Evolutionary conservation across 2,797 vertebrate species (phyloP).

Genomic region (Epinephelus coioides): DNA sequence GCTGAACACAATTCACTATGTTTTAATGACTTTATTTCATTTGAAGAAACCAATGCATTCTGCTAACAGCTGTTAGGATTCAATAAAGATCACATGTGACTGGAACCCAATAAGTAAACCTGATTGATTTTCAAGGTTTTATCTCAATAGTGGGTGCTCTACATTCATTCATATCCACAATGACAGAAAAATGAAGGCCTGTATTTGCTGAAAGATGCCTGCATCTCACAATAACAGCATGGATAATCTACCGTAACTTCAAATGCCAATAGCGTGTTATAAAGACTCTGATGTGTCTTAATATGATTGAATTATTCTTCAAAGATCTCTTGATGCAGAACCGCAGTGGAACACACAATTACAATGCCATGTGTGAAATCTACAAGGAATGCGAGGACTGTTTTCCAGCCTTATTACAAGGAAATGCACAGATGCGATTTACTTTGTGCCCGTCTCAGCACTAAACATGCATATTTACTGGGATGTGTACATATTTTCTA

Average conservation of each 20-base stretch:
- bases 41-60: neutral
- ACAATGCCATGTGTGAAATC: constrained; percentile 22
- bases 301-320: constrained; percentile 48
- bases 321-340: constrained; percentile 26
- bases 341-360: constrained; percentile 29
- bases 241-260: constrained; percentile 33
- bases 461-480: constrained; percentile 1
- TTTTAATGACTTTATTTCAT: neutral
- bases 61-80: neutral
- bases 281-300: constrained; percentile 26
- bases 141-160: neutral
- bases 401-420: constrained; percentile 25
- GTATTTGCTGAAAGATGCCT: constrained; percentile 1
- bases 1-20: neutral
- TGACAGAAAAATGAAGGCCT: neutral
- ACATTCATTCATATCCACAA: neutral
- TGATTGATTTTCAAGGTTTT: constrained; percentile 3
- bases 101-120: neutral
- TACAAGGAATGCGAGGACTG: constrained; percentile 10
- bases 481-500: neutral
- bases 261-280: constrained; percentile 21
- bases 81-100: constrained; percentile 8
- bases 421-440: neutral
- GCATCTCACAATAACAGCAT: constrained; percentile 23
- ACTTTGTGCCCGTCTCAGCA: constrained; percentile 19